phyloP scores from a whole-genome alignment of 2,797 vertebrate genomes.

The Vultur gryphus region DNA sequence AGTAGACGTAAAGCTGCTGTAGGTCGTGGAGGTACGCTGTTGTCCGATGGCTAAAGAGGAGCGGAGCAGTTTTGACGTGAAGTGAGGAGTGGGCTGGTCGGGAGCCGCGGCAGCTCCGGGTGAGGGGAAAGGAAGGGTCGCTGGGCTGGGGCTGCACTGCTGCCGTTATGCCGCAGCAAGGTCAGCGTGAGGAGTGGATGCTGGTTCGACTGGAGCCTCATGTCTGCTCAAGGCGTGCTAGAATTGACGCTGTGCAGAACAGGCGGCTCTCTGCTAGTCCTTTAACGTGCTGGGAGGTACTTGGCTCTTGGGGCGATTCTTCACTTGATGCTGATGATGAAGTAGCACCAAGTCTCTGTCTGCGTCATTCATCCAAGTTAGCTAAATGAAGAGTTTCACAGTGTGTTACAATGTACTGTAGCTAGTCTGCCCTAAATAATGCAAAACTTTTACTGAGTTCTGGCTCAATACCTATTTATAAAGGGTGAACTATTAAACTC shows the following conservation, averaged over 20 bases:
- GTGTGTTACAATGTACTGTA: rapidly evolving
- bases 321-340: rapidly evolving
- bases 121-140: no score
- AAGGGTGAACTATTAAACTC: not conserved
- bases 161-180: rapidly evolving
- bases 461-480: not conserved
- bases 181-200: rapidly evolving
- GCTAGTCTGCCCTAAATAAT: not conserved
- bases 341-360: rapidly evolving
- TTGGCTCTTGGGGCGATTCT: rapidly evolving
- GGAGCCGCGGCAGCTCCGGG: rapidly evolving
- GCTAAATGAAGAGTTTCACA: not conserved
- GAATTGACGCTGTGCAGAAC: not conserved
- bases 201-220: rapidly evolving
- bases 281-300: rapidly evolving
- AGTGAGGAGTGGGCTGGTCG: not conserved
- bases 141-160: rapidly evolving
- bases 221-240: rapidly evolving
- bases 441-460: not conserved
- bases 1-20: not conserved
- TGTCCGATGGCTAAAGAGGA: not conserved
- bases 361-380: rapidly evolving
- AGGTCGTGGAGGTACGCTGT: rapidly evolving
- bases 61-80: not conserved
- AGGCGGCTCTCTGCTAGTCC: rapidly evolving